Evolutionary conservation across 2,888 invertebrate genomes (phyloP).

Genomic region (Plemyria rubiginata): DNA sequence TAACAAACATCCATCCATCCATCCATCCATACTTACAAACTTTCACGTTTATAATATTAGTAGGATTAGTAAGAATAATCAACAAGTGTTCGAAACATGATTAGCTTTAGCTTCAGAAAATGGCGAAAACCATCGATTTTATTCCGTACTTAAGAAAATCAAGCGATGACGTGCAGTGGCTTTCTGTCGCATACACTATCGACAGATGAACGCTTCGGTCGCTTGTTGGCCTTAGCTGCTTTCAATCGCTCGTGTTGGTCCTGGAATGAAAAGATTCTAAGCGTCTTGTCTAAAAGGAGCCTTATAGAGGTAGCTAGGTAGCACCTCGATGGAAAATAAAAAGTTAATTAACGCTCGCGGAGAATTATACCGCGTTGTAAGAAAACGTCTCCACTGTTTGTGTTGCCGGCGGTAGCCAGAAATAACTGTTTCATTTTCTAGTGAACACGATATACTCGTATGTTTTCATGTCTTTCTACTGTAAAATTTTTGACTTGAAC

Average conservation of each 20-base stretch:
- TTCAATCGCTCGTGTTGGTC: not conserved
- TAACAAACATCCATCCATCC: no score
- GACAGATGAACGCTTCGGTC: not conserved
- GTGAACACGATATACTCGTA: not conserved
- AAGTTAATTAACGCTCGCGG: conserved; percentile 66
- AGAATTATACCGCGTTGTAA: conserved; percentile 53
- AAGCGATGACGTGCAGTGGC: not conserved
- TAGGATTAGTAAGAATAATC: no score
- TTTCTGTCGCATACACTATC: not conserved
- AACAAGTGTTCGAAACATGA: no score
- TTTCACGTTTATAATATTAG: no score
- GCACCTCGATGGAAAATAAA: conserved; percentile 49
- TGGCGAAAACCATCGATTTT: no score
- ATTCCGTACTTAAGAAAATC: not conserved
- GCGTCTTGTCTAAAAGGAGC: conserved; percentile 9
- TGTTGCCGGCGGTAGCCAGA: conserved; percentile 33
- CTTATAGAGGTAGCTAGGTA: conserved; percentile 16
- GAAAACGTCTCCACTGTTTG: conserved; percentile 49
- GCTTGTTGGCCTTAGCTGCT: not conserved
- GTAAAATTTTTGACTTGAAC: not conserved
- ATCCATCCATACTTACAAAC: no score
- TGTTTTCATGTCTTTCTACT: not conserved
- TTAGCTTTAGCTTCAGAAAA: no score
- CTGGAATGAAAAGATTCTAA: not conserved
- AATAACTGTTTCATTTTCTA: conserved; percentile 25